phyloP scores from a whole-genome alignment of 2,888 invertebrate genomes.

The Nasonovia ribisnigri region DNA sequence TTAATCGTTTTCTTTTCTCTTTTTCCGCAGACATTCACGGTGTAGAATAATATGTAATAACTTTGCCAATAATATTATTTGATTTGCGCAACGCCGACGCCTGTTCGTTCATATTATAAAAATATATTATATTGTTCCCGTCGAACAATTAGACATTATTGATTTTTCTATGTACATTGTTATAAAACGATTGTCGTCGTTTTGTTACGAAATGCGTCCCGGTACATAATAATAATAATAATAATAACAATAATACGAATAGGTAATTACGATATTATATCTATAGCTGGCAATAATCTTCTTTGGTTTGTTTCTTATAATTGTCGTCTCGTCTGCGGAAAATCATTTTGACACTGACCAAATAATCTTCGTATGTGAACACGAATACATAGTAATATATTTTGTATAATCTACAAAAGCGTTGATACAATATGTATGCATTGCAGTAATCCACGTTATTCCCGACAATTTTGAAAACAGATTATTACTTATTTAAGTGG shows the following conservation, averaged over 20 bases:
- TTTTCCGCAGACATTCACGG: neutral
- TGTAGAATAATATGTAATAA: neutral
- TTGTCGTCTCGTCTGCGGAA: neutral
- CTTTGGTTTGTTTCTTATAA: neutral
- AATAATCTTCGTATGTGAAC: neutral
- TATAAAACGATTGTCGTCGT: neutral
- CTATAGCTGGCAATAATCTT: neutral
- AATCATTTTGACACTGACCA: neutral
- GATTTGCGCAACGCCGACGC: conserved; percentile 13
- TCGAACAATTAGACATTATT: conserved; percentile 46
- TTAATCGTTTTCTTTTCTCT: conserved; percentile 23
- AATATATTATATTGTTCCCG: conserved; percentile 27
- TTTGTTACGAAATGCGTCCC: neutral
- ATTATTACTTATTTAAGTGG: neutral
- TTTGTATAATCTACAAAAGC: neutral
- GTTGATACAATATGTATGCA: neutral
- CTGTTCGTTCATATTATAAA: neutral
- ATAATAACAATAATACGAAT: neutral
- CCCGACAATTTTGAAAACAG: neutral
- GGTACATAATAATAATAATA: neutral
- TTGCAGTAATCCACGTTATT: neutral
- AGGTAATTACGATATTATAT: neutral
- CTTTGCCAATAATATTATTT: neutral
- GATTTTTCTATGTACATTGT: conserved; percentile 11
- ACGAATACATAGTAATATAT: neutral